phyloP scores from a whole-genome alignment of 2,113 vertebrate genomes.

The Paraplagusia blochii region DNA sequence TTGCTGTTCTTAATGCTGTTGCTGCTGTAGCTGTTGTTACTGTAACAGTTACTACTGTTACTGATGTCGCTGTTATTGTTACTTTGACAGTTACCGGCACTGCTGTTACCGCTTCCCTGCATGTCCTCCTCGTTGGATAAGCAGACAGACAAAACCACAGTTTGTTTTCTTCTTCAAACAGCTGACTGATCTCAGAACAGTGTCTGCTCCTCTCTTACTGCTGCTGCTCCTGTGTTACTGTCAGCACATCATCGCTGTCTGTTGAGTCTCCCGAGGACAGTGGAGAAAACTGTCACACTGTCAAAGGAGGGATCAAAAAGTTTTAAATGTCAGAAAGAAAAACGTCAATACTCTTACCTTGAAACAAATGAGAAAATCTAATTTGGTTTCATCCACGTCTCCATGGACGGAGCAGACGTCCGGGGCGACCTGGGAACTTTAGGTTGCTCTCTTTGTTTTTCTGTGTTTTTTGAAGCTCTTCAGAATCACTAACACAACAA shows the following conservation, averaged over 20 bases:
- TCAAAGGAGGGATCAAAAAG: neutral
- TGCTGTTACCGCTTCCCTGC: neutral
- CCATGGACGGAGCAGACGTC: neutral
- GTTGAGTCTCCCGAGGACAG: neutral
- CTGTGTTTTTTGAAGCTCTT: no score
- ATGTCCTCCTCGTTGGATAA: neutral
- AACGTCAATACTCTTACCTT: neutral
- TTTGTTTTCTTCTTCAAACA: constrained; percentile 25
- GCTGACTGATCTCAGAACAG: neutral
- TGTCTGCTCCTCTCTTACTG: no score
- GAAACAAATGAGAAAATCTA: neutral
- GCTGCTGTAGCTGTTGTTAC: no score
- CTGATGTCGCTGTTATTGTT: no score
- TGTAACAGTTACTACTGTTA: no score
- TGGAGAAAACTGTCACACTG: constrained; percentile 1
- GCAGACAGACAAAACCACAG: constrained; percentile 28
- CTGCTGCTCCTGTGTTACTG: no score
- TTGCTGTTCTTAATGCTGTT: no score
- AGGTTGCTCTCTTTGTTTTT: neutral
- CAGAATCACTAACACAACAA: no score
- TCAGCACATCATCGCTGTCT: neutral
- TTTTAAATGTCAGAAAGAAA: constrained; percentile 26
- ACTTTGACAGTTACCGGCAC: no score
- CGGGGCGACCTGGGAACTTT: neutral
- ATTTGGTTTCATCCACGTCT: neutral